Evolutionary conservation across 2,888 invertebrate genomes (phyloP).

Genomic region (Macrosiphum euphorbiae): DNA sequence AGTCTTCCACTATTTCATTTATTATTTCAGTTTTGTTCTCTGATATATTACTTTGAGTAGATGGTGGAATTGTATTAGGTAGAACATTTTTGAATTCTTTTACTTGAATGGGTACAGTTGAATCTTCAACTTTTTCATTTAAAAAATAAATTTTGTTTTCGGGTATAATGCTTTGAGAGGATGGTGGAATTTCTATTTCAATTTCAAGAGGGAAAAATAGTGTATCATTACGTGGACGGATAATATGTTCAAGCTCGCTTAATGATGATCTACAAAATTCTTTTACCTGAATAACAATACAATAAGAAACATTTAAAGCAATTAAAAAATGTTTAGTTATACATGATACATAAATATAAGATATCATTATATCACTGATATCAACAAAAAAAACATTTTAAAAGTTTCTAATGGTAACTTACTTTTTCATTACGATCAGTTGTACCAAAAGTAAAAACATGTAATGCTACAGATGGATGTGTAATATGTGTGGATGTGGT

Average conservation of each 20-base stretch:
- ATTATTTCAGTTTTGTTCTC: not conserved
- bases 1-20: not conserved
- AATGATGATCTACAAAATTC: constrained; percentile 64
- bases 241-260: constrained; percentile 64
- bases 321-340: not conserved
- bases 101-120: not conserved
- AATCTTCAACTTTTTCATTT: not conserved
- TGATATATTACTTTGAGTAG: not conserved
- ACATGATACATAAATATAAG: not conserved
- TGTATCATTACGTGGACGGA: constrained; percentile 65
- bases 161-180: constrained; percentile 21
- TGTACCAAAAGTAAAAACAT: constrained; percentile 60
- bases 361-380: too few species aligned
- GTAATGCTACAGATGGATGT: constrained; percentile 59
- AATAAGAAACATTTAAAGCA: not conserved
- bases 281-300: constrained; percentile 64
- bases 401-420: constrained; percentile 1
- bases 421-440: constrained; percentile 60
- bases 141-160: constrained; percentile 58
- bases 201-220: constrained; percentile 62
- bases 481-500: constrained; percentile 65
- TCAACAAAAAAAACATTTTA: too few species aligned
- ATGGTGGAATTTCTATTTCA: constrained; percentile 43
- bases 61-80: not conserved
- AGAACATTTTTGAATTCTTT: not conserved